Percentiles rank a stretch among this genome's conserved stretches.
phyloP scores from a whole-genome alignment of 2,113 vertebrate genomes.

The Lethenteron camtschaticum region DNA sequence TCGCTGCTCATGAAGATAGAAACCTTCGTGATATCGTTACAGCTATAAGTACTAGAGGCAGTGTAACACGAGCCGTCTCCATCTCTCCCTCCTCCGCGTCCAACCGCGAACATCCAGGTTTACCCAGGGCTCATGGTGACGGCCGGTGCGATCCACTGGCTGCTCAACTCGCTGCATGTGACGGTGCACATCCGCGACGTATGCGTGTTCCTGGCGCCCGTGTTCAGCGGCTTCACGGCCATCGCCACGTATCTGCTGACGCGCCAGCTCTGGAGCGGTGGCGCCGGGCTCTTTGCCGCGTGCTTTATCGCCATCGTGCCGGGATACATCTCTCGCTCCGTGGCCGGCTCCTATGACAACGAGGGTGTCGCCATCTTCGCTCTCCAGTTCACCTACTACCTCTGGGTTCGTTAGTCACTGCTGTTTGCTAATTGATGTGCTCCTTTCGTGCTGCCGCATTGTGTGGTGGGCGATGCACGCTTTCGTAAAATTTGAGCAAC shows the following conservation, averaged over 20 bases:
- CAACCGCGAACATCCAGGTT: conserved; percentile 28
- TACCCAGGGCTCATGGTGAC: conserved; percentile 97
- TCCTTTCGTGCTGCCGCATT: too few relatives aligned
- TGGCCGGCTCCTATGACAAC: conserved; percentile 94
- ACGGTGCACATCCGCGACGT: conserved; percentile 95
- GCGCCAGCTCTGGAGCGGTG: conserved; percentile 93
- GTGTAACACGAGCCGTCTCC: too few relatives aligned
- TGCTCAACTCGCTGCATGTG: conserved; percentile 82
- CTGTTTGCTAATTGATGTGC: background rate
- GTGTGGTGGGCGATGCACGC: too few relatives aligned
- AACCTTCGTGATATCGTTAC: too few relatives aligned
- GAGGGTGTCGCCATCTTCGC: conserved; percentile 99
- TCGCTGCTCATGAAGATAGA: too few relatives aligned
- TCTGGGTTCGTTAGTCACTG: conserved; percentile 58
- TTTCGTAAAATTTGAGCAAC: too few relatives aligned
- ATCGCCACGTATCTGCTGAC: conserved; percentile 96
- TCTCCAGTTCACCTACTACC: conserved; percentile 97
- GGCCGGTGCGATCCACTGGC: conserved; percentile 91
- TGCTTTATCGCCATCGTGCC: conserved; percentile 98
- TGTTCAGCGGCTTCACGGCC: conserved; percentile 92
- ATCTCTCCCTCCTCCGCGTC: too few relatives aligned
- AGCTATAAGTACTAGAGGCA: too few relatives aligned
- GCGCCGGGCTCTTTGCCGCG: conserved; percentile 82
- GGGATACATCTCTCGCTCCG: conserved; percentile 92
- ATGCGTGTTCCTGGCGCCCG: conserved; percentile 82